Conservation (phyloP, 2,888 invertebrate species). For the Dasysyrphus tricinctus region DNA sequence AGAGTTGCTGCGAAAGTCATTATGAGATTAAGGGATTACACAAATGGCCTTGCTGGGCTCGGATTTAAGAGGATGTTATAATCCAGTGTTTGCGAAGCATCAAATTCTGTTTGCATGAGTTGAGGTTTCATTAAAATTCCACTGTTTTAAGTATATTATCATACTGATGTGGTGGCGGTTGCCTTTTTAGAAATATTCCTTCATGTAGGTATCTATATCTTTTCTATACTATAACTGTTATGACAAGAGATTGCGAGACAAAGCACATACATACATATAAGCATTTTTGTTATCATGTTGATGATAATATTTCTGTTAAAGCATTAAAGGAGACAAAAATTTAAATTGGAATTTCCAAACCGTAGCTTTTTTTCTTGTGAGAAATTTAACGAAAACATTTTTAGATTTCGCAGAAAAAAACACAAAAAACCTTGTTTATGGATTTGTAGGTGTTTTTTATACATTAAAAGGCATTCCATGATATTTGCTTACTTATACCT, state of each 20-base stretch:
- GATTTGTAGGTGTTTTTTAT: too few relatives aligned
- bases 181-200: neutral
- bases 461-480: too few relatives aligned
- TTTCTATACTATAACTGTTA: neutral
- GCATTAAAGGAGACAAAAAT: neutral
- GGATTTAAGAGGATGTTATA: slow-evolving; percentile 50
- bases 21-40: slow-evolving; percentile 67
- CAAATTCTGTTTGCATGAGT: slow-evolving; percentile 36
- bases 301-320: neutral
- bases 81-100: slow-evolving; percentile 41
- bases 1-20: slow-evolving; percentile 38
- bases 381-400: neutral
- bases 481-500: too few relatives aligned
- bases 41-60: slow-evolving; percentile 45
- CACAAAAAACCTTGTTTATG: too few relatives aligned
- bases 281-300: slow-evolving; percentile 15
- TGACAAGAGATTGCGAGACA: neutral
- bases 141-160: neutral
- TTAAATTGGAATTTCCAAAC: neutral
- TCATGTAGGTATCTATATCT: neutral
- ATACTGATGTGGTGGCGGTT: neutral
- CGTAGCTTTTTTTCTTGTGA: neutral
- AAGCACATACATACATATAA: slow-evolving; percentile 13
- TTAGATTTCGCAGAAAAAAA: neutral
- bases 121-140: slow-evolving; percentile 39